Conservation (phyloP, 2,797 vertebrate species). For the Apogon talboti region DNA sequence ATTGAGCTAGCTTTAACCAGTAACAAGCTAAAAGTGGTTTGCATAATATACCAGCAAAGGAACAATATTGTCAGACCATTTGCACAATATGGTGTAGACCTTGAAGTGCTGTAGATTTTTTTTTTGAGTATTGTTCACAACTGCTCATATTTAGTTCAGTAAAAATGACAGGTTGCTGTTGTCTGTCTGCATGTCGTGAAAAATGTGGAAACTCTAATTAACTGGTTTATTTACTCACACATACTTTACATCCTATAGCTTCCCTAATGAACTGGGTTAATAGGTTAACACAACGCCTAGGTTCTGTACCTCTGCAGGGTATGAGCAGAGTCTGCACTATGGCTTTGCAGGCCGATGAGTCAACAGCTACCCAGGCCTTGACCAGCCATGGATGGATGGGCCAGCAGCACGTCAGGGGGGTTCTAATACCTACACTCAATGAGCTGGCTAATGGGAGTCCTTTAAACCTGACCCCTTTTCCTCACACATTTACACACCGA, state of each 20-base stretch:
- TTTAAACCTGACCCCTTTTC: conserved; percentile 75
- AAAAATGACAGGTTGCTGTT: no score
- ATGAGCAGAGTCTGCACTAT: conserved; percentile 37
- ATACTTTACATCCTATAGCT: not conserved
- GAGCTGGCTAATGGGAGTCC: conserved; percentile 79
- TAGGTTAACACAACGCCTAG: conserved; percentile 16
- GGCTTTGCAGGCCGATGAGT: conserved; percentile 64
- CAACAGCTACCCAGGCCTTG: conserved; percentile 64
- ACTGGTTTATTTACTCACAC: no score
- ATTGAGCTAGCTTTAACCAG: no score
- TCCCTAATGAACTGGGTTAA: conserved; percentile 1
- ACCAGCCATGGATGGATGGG: conserved; percentile 71
- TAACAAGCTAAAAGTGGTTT: no score
- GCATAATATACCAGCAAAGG: no score
- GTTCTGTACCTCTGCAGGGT: conserved; percentile 32
- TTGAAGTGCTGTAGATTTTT: no score
- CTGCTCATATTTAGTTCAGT: no score
- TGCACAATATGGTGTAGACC: no score
- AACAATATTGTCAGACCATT: no score
- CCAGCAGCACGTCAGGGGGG: conserved; percentile 62
- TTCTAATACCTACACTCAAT: conserved; percentile 76
- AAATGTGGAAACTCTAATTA: no score
- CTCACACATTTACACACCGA: conserved; percentile 71
- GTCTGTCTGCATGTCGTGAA: no score
- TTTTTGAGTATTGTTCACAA: no score